These are phyloP conservation scores for Stomorhina lunata DNA, from an alignment of 2,888 invertebrate species.

Conservation along the genomic window DNA sequence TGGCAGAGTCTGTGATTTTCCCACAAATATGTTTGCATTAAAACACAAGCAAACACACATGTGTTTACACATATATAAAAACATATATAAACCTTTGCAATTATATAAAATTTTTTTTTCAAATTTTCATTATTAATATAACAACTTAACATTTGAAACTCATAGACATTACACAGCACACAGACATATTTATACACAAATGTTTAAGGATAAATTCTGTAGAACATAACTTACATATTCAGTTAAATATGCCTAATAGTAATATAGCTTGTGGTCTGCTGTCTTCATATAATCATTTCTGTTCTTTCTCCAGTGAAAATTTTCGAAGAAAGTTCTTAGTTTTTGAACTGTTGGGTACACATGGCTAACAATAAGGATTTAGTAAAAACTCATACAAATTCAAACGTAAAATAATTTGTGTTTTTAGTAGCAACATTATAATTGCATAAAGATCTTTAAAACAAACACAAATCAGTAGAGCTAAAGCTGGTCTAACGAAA, in stretches of 20 bases:
- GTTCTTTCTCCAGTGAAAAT: too few relatives aligned
- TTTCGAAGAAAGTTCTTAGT: too few relatives aligned
- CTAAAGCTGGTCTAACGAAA: conserved; percentile 1
- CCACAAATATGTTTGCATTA: conserved; percentile 49
- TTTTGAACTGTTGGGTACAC: too few relatives aligned
- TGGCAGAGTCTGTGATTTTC: conserved; percentile 48
- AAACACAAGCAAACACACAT: background rate
- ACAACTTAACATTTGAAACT: conserved; percentile 24
- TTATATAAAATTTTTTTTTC: conserved; percentile 15
- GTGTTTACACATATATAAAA: background rate
- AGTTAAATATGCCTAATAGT: too few relatives aligned
- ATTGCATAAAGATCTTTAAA: conserved; percentile 64
- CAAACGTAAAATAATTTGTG: too few relatives aligned
- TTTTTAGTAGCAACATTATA: conserved; percentile 60
- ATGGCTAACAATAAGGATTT: too few relatives aligned
- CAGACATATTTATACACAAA: background rate
- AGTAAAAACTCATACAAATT: too few relatives aligned
- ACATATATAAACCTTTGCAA: background rate
- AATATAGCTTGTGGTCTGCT: too few relatives aligned
- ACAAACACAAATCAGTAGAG: conserved; percentile 61
- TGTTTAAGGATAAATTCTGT: too few relatives aligned
- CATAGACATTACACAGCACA: background rate
- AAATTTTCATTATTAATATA: conserved; percentile 17
- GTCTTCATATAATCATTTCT: too few relatives aligned
- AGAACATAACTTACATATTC: too few relatives aligned